These are phyloP conservation scores for Pagrus major DNA, from an alignment of 2,113 vertebrate species.

Conservation along the genomic window DNA sequence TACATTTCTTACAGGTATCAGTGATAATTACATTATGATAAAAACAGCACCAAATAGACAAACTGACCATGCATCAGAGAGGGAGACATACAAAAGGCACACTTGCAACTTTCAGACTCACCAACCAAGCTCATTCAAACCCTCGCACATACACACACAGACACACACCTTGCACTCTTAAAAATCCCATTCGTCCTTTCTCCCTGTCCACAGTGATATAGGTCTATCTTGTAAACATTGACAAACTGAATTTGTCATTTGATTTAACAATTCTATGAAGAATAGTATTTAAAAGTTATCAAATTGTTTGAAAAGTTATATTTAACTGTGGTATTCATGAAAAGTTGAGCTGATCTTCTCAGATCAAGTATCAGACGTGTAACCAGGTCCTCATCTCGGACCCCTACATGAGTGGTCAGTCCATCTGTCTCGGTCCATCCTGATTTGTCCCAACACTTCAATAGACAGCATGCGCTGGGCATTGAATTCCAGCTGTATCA, in stretches of 20 bases:
- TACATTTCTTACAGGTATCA: constrained; percentile 79
- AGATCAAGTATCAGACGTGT: constrained; percentile 17
- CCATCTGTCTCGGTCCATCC: not conserved
- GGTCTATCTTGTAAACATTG: constrained; percentile 86
- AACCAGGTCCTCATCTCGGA: constrained; percentile 36
- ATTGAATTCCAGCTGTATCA: constrained; percentile 65
- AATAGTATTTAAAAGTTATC: constrained; percentile 68
- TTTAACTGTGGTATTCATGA: constrained; percentile 42
- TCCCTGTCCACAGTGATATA: constrained; percentile 85
- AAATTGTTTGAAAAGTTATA: constrained; percentile 63
- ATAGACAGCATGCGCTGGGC: not conserved
- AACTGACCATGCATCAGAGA: constrained; percentile 83
- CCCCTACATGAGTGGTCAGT: constrained; percentile 12
- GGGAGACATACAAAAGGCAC: constrained; percentile 75
- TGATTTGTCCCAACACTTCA: constrained; percentile 8
- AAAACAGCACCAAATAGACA: constrained; percentile 83
- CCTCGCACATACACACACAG: not conserved
- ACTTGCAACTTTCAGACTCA: constrained; percentile 49
- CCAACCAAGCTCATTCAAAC: constrained; percentile 19
- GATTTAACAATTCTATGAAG: constrained; percentile 68
- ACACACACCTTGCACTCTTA: constrained; percentile 7
- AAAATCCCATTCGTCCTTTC: constrained; percentile 47
- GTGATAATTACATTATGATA: constrained; percentile 77
- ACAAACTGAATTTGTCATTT: constrained; percentile 70
- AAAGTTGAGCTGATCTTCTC: constrained; percentile 36